phyloP scores from a whole-genome alignment of 2,888 invertebrate genomes.

The Thecocarcelia acutangulata region DNA sequence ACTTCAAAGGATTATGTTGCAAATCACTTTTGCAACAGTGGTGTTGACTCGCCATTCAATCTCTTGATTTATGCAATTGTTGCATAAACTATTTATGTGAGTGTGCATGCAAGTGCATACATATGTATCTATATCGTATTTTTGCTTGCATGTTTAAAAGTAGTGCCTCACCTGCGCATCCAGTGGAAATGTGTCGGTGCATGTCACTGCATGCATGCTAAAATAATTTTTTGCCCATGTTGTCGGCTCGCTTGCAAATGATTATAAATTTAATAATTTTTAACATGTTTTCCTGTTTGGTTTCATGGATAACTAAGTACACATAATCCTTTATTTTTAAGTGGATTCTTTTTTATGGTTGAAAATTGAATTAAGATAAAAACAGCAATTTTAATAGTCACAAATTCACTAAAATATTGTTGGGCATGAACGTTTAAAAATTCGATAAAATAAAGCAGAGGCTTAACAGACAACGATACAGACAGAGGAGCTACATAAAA shows the following conservation, averaged over 20 bases:
- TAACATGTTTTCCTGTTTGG: constrained; percentile 64
- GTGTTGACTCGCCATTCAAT: constrained; percentile 52
- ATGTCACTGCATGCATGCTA: constrained; percentile 1
- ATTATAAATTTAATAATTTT: constrained; percentile 68
- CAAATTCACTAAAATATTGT: constrained; percentile 43
- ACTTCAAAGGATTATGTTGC: constrained; percentile 54
- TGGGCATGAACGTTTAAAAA: not conserved
- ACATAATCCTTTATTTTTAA: constrained; percentile 64
- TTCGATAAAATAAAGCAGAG: not conserved
- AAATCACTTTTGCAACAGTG: constrained; percentile 43
- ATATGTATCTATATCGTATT: not conserved
- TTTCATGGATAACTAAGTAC: constrained; percentile 51
- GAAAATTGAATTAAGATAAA: constrained; percentile 61
- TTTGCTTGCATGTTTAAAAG: not conserved
- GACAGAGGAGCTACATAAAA: not conserved
- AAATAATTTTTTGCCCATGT: constrained; percentile 31
- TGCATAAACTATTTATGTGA: constrained; percentile 1
- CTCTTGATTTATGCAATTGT: constrained; percentile 26
- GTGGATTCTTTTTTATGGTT: constrained; percentile 53
- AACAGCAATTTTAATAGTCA: constrained; percentile 16
- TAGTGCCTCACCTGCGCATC: constrained; percentile 2
- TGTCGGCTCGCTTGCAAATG: constrained; percentile 60
- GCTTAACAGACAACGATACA: constrained; percentile 5
- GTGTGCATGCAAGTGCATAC: not conserved
- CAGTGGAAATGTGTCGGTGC: constrained; percentile 24